A percentile compares a stretch with the other conserved stretches of the same genome.
These are phyloP conservation scores for Pangasianodon hypophthalmus DNA, from an alignment of 2,113 vertebrate genomes.

Conservation along the genomic window DNA sequence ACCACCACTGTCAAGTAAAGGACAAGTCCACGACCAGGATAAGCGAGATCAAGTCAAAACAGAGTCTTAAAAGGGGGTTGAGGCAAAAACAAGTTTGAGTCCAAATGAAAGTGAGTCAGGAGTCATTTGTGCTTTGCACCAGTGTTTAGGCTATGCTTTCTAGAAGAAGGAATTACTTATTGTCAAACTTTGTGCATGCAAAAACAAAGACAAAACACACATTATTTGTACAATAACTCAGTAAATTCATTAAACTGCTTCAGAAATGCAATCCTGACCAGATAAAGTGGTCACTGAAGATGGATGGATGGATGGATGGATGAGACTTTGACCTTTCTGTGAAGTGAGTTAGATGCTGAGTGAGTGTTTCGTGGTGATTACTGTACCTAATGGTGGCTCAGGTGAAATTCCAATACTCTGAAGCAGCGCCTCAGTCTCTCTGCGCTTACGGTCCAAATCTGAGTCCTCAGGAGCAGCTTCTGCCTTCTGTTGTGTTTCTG, in stretches of 20 bases:
- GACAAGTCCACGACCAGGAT: not conserved
- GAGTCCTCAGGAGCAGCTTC: conserved; percentile 87
- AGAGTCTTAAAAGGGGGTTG: not conserved
- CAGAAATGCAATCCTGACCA: not conserved
- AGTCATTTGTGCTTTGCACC: not conserved
- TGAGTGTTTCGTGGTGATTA: conserved; percentile 12
- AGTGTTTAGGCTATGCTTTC: not conserved
- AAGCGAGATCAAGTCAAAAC: not conserved
- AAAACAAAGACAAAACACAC: not conserved
- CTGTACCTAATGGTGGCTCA: conserved; percentile 90
- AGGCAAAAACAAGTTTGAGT: not conserved
- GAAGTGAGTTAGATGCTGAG: conserved; percentile 63
- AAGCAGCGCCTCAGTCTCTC: conserved; percentile 94
- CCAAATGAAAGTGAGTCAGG: not conserved
- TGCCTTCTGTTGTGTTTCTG: conserved; percentile 89
- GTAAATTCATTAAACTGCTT: not conserved
- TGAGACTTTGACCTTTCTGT: conserved; percentile 6
- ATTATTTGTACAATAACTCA: not conserved
- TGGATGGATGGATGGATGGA: not conserved
- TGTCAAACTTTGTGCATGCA: not conserved
- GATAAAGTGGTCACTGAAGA: not conserved
- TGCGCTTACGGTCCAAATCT: conserved; percentile 91
- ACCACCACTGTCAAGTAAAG: not conserved
- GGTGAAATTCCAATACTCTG: conserved; percentile 98
- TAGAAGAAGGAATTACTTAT: not conserved